Evolutionary conservation across 2,888 invertebrate species (phyloP).

Genomic region (Schizotus pectinicornis): DNA sequence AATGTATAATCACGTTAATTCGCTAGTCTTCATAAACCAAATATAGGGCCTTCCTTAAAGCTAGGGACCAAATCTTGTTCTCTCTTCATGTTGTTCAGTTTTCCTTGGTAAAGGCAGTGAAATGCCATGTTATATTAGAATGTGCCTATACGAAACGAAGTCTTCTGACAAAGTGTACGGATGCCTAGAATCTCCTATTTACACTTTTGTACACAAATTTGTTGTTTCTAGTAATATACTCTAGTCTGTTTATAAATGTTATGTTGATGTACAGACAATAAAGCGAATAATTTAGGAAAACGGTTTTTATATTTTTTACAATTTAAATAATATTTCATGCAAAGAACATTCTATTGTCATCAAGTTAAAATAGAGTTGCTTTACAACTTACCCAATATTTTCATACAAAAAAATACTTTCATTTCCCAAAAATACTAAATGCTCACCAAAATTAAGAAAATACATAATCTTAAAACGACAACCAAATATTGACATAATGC

Average conservation of each 20-base stretch:
- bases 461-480: too few species aligned
- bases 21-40: constrained; percentile 25
- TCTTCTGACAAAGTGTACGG: constrained; percentile 12
- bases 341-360: too few species aligned
- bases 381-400: too few species aligned
- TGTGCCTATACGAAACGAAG: constrained; percentile 4
- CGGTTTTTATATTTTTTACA: neutral
- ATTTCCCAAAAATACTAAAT: too few species aligned
- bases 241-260: constrained; percentile 25
- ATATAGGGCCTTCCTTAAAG: constrained; percentile 6
- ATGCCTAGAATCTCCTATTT: constrained; percentile 20
- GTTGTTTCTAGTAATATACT: constrained; percentile 15
- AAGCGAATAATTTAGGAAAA: constrained; percentile 1
- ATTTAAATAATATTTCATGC: too few species aligned
- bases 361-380: too few species aligned
- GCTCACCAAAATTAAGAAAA: too few species aligned
- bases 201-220: constrained; percentile 21
- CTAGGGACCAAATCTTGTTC: constrained; percentile 20
- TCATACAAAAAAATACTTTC: too few species aligned
- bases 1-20: neutral
- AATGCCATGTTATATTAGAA: constrained; percentile 1
- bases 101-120: constrained; percentile 12
- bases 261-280: constrained; percentile 20
- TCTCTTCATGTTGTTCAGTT: neutral
- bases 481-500: too few species aligned